Evolutionary conservation across 2,113 vertebrate genomes (phyloP).

Genomic region (Genyomyrus donnyi): DNA sequence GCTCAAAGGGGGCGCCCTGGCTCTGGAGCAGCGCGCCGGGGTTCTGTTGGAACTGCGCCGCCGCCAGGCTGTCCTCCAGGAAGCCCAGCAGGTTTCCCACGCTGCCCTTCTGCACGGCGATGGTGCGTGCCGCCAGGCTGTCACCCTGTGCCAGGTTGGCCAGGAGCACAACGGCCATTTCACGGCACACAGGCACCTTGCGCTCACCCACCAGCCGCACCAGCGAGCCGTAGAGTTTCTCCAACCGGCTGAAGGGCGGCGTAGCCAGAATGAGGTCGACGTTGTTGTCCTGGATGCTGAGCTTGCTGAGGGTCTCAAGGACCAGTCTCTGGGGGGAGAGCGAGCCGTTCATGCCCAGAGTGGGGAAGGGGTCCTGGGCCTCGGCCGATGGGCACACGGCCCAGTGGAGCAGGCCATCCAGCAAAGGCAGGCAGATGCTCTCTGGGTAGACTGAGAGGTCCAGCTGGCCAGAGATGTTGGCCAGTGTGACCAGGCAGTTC

Average conservation of each 20-base stretch:
- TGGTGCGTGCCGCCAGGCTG: conserved; percentile 83
- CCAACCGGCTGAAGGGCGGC: conserved; percentile 89
- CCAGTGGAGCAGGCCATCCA: conserved; percentile 97
- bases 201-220: conserved; percentile 94
- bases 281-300: conserved; percentile 99
- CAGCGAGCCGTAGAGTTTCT: conserved; percentile 91
- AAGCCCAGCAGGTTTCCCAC: conserved; percentile 95
- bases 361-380: conserved; percentile 93
- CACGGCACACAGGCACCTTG: conserved; percentile 93
- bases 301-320: conserved; percentile 97
- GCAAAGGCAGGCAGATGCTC: conserved; percentile 94
- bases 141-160: conserved; percentile 96
- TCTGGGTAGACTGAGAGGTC: conserved; percentile 93
- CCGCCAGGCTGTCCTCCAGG: conserved; percentile 94
- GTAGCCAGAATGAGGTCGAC: conserved; percentile 98
- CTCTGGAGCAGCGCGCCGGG: conserved; percentile 83
- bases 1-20: conserved; percentile 86
- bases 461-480: conserved; percentile 96
- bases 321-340: conserved; percentile 97
- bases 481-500: conserved; percentile 92
- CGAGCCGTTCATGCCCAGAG: conserved; percentile 82
- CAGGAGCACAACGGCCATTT: conserved; percentile 96
- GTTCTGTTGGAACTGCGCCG: conserved; percentile 95
- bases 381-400: conserved; percentile 95
- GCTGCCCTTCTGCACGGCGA: conserved; percentile 92